Conservation (phyloP, 2,888 invertebrate species). For the Cinara cedri region DNA sequence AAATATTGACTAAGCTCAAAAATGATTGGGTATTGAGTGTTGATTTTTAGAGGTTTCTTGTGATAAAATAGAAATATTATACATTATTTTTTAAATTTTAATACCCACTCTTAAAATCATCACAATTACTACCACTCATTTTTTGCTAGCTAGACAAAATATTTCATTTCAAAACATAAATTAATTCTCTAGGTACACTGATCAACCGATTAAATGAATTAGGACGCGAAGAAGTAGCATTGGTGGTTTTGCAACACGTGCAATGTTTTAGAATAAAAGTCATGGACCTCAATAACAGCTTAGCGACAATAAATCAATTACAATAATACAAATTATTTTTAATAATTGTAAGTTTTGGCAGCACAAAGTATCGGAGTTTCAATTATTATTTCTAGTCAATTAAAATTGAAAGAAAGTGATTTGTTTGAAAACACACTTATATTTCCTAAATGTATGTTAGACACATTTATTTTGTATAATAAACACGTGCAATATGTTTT, state of each 20-base stretch:
- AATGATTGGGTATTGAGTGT: too few relatives aligned
- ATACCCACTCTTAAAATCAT: neutral
- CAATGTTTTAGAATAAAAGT: conserved; percentile 63
- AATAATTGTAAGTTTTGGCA: neutral
- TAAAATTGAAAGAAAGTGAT: conserved; percentile 19
- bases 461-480: conserved; percentile 19
- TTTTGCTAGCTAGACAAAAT: too few relatives aligned
- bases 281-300: conserved; percentile 29
- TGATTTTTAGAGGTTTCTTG: too few relatives aligned
- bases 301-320: conserved; percentile 7
- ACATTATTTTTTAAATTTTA: neutral
- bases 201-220: conserved; percentile 68
- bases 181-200: conserved; percentile 65
- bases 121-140: too few relatives aligned
- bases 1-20: too few relatives aligned
- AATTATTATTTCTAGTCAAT: conserved; percentile 51
- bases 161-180: neutral
- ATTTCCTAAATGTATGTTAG: conserved; percentile 10
- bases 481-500: conserved; percentile 22
- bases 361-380: conserved; percentile 5
- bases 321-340: conserved; percentile 12
- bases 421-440: conserved; percentile 17
- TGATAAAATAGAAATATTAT: too few relatives aligned
- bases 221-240: conserved; percentile 69
- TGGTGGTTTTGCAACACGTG: conserved; percentile 67